Evolutionary conservation across 2,797 vertebrate species (phyloP), one percentile per base, ranked within the genome.

Genomic region (Chaunax sp.): DNA sequence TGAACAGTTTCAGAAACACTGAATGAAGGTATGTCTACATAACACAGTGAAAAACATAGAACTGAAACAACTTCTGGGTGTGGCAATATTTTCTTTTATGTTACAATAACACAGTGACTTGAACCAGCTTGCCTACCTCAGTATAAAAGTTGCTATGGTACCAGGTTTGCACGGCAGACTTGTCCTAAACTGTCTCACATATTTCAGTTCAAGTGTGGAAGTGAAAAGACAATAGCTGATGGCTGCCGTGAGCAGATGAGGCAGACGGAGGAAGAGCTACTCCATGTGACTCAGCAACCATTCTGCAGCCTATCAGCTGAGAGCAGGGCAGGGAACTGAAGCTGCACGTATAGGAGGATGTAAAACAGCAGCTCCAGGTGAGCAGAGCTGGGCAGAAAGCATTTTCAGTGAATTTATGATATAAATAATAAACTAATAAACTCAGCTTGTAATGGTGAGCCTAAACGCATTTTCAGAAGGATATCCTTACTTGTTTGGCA

Each of bases 251-350:
- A 73, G 54, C 20, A 35, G 49, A 44, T 8, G 5, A 60, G 46
- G 23, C 51, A 46, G 45, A 23, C 12, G 0, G 40, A 80, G 52
- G 69, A 60, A 57, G 28, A 41, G 26, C 57, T 66, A 6, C 62
- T 60, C 69, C 84, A 78, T 76, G 84, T 84, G 86, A 88, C 84
- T 78, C 85, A 45, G 83, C 72, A 83, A 79, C 81, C 20, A 5
- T 64, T 65, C 69, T n/a, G 57, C 78, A 84, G 84, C 87, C 73
- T 28, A 84, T 89, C 87, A 86, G 78, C 81, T 76, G 79, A 81
- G 58, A 49, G 79, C 50, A 9, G 64, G 61, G 66, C 80, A 82
- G 80, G 73, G 87, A 79, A 60, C 51, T 13, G 55, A 54, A 5
- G 2, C 49, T 26, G 62, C 12, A 55, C 6, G 43, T 25, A 16